A percentile compares a stretch with the other conserved stretches of the same genome.
These are phyloP conservation scores for Phortica magna DNA, from an alignment of 2,888 invertebrate species.

Conservation along the genomic window DNA sequence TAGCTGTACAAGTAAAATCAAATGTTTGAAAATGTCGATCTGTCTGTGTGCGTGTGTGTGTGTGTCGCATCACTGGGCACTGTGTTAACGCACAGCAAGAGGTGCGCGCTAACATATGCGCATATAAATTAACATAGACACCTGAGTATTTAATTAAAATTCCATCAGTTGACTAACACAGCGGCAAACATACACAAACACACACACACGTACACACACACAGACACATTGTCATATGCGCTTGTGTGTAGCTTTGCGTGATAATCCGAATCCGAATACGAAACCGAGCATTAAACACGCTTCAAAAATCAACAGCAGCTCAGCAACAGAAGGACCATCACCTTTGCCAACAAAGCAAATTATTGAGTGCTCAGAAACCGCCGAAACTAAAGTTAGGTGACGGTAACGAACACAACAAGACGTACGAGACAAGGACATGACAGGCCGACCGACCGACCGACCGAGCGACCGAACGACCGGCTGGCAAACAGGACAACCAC, in stretches of 20 bases:
- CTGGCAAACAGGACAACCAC: constrained; percentile 41
- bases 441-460: not conserved
- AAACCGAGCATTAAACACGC: not conserved
- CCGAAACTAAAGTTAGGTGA: constrained; percentile 17
- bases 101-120: constrained; percentile 60
- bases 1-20: not conserved
- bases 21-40: not conserved
- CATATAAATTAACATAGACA: constrained; percentile 72
- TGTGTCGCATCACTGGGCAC: not conserved
- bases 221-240: not conserved
- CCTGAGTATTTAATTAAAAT: constrained; percentile 71
- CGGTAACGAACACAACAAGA: not conserved
- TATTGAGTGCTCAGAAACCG: constrained; percentile 5
- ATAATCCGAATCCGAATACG: not conserved
- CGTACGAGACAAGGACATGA: not conserved
- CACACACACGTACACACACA: constrained; percentile 31
- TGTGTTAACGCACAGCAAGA: not conserved
- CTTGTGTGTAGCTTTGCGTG: constrained; percentile 9
- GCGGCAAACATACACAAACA: constrained; percentile 31
- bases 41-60: not conserved
- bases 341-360: constrained; percentile 60
- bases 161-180: constrained; percentile 60
- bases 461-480: not conserved
- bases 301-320: constrained; percentile 11
- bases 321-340: constrained; percentile 40